These are phyloP conservation scores for Acipenser oxyrinchus DNA, from an alignment of 2,797 vertebrate genomes.

Conservation along the genomic window DNA sequence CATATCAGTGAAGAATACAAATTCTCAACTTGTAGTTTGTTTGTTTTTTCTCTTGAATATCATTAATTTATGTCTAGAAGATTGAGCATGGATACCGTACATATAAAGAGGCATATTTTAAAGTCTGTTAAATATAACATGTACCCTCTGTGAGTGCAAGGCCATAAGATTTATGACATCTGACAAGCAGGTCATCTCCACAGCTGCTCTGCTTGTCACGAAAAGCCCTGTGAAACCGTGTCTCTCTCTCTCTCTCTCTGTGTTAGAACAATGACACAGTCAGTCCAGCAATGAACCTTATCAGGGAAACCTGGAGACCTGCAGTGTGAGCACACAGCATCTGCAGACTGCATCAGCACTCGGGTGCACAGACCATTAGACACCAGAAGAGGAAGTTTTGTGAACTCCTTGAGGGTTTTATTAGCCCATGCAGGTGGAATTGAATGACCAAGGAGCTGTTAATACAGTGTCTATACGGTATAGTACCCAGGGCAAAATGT, in stretches of 20 bases:
- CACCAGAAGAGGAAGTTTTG: conserved; percentile 1
- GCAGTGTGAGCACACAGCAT: conserved; percentile 11
- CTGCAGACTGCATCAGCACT: conserved; percentile 34
- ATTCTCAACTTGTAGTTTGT: too few relatives aligned
- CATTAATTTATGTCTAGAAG: too few relatives aligned
- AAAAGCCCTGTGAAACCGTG: conserved; percentile 16
- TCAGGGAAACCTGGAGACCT: conserved; percentile 1
- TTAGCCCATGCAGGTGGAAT: too few relatives aligned
- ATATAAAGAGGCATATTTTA: not conserved
- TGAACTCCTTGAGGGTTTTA: too few relatives aligned
- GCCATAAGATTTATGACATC: conserved; percentile 35
- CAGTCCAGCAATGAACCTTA: conserved; percentile 21
- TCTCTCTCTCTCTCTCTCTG: not conserved
- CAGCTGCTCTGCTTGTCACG: conserved; percentile 41
- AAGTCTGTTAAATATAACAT: conserved; percentile 6
- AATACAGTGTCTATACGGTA: too few relatives aligned
- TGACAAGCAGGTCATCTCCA: conserved; percentile 28
- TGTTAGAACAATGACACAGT: conserved; percentile 29
- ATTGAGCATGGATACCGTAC: too few relatives aligned
- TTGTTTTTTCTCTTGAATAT: too few relatives aligned
- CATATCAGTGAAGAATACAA: not conserved
- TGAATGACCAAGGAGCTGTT: too few relatives aligned
- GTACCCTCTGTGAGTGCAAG: conserved; percentile 15
- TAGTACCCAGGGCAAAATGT: too few relatives aligned
- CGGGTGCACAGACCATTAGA: conserved; percentile 14